Conservation (phyloP, 2,797 vertebrate genomes). For the Pangasius sanitwongsei region DNA sequence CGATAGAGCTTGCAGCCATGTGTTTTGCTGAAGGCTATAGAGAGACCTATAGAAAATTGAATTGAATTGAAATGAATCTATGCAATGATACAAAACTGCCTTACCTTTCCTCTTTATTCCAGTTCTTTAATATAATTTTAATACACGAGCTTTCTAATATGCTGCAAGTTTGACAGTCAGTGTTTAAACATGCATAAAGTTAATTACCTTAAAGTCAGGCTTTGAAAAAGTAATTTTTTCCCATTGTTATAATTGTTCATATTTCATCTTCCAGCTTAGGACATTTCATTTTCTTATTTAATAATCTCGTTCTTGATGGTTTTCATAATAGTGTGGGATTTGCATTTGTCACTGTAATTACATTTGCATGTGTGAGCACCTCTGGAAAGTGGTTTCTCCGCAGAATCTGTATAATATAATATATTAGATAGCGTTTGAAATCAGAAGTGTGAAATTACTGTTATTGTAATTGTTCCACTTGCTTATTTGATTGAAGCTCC, state of each 20-base stretch:
- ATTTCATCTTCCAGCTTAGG: constrained; percentile 53
- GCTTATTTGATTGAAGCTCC: constrained; percentile 33
- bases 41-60: background rate
- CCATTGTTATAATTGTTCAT: constrained; percentile 54
- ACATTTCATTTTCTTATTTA: constrained; percentile 57
- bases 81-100: too few species aligned
- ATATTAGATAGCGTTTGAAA: constrained; percentile 44
- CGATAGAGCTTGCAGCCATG: too few species aligned
- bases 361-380: constrained; percentile 58
- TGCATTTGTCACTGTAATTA: constrained; percentile 58
- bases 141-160: constrained; percentile 12
- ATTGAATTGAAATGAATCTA: background rate
- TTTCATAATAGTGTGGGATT: constrained; percentile 54
- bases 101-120: background rate
- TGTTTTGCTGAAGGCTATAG: background rate
- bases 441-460: constrained; percentile 50
- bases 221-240: constrained; percentile 45
- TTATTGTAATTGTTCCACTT: constrained; percentile 50
- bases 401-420: constrained; percentile 49
- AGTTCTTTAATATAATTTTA: constrained; percentile 11
- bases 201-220: constrained; percentile 51
- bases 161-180: constrained; percentile 34
- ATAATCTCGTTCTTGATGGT: constrained; percentile 55
- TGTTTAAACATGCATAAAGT: constrained; percentile 50
- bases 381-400: constrained; percentile 38